Base-by-base conservation (phyloP, 2,113 vertebrate genomes). In the Sclerurus mexicanus region DNA sequence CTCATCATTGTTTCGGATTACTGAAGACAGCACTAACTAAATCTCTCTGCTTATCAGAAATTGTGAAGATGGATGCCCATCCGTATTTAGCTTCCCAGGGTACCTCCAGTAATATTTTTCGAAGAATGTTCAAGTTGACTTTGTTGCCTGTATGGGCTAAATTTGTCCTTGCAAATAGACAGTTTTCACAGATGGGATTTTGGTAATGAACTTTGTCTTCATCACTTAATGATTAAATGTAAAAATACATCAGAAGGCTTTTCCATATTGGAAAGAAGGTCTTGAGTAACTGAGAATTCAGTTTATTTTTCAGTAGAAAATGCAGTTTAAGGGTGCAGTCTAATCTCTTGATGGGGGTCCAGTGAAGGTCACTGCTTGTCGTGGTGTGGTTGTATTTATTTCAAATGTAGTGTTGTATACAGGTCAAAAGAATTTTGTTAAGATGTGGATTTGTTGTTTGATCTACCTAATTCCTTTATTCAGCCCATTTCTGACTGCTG, bases 141-240 rank as follows among this genome's bases (percentile, higher is more conserved):
- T 23, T 67, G 28, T 74, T 91, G 37, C 47, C 3, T 71, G 7
- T 67, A 53, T 15, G 53, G 37, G 11, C 31, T 81, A 85, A 74
- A 89, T 78, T 81, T 78, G 22, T 87, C 50, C 24, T 78, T 77
- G 23, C 11, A 89, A 81, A 74, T 28, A 81, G 16, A 35, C 27
- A 73, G 31, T 85, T 93, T 91, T 71, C 64, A 82, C 50, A 81
- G 63, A 90, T 71, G 17, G 22, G 14, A 75, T 95, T 94, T 85
- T 85, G 60, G 74, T 89, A 87, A 60, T 15, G 33, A 87, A 14
- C 5, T 10, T 86, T 69, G 27, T 85, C 55, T 81, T 74, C 37
- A 58, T 69, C 2, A 0, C 23, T 5, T 66, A 74, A 77, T 40
- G 12, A 91, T 73, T 69, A 74, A 91, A 87, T 62, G 24, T 19